Conservation (phyloP, 2,888 invertebrate species). For the Poecilus cupreus region DNA sequence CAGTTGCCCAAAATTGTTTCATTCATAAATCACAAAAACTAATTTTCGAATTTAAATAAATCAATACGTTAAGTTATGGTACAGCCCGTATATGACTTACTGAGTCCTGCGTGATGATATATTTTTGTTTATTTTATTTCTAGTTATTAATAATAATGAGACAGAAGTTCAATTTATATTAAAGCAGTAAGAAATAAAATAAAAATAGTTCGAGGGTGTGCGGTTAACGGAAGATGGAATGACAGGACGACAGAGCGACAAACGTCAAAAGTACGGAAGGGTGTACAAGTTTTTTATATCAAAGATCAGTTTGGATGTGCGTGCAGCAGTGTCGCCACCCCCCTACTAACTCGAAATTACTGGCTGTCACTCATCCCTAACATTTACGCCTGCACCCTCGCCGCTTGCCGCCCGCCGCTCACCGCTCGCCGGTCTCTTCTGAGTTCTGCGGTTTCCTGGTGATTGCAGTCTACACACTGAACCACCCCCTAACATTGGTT, state of each 20-base stretch:
- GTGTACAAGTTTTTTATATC: constrained; percentile 47
- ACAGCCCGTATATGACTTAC: too few relatives aligned
- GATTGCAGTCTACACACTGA: constrained; percentile 21
- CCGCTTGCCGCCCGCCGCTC: background rate
- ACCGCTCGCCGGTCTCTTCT: background rate
- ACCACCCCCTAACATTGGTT: constrained; percentile 50
- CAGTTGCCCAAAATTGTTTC: too few relatives aligned
- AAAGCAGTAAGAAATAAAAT: background rate
- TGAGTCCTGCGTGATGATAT: too few relatives aligned
- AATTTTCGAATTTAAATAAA: too few relatives aligned
- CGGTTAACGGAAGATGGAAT: background rate
- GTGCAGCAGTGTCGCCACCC: constrained; percentile 37
- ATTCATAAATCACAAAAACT: too few relatives aligned
- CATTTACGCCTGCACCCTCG: constrained; percentile 47
- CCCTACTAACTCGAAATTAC: constrained; percentile 51
- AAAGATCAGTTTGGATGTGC: constrained; percentile 40
- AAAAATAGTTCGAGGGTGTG: background rate
- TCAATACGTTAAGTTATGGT: too few relatives aligned
- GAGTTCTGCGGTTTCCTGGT: constrained; percentile 51
- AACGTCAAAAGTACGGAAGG: constrained; percentile 28
- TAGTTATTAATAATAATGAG: too few relatives aligned
- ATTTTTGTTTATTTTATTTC: too few relatives aligned
- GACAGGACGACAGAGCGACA: background rate
- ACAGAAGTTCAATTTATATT: too few relatives aligned
- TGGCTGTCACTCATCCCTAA: constrained; percentile 54